These are phyloP conservation scores for Parazoanthus darwini DNA, from an alignment of 92 coral and sea anemone genomes.

Conservation along the genomic window DNA sequence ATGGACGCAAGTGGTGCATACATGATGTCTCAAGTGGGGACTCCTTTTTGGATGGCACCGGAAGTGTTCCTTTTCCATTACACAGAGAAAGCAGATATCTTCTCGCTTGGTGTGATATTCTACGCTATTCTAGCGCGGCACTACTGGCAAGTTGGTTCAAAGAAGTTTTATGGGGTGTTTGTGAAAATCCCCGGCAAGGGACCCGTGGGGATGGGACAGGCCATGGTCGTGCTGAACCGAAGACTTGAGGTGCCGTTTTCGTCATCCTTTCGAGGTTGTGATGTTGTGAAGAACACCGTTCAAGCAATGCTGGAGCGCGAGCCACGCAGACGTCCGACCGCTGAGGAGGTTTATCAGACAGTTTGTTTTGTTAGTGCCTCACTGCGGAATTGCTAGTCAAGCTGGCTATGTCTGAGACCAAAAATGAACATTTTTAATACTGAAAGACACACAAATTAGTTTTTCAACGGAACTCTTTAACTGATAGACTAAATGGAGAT, in stretches of 20 bases:
- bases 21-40: conserved; percentile 43
- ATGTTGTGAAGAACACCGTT: not conserved
- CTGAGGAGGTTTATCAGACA: conserved; percentile 7
- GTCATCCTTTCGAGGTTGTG: conserved; percentile 31
- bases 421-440: too few relatives aligned
- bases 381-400: not conserved
- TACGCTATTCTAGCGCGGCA: conserved; percentile 54
- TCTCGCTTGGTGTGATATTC: conserved; percentile 55
- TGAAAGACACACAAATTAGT: too few relatives aligned
- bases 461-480: too few relatives aligned
- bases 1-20: conserved; percentile 16
- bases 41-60: conserved; percentile 46
- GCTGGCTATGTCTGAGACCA: not conserved
- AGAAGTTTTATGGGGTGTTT: conserved; percentile 50
- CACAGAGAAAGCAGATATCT: conserved; percentile 50
- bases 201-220: conserved; percentile 35
- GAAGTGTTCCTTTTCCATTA: conserved; percentile 33
- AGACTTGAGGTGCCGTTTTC: conserved; percentile 39
- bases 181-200: conserved; percentile 23
- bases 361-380: not conserved
- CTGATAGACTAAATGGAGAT: too few relatives aligned
- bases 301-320: conserved; percentile 26
- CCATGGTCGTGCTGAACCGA: not conserved
- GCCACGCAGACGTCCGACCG: conserved; percentile 4
- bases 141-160: conserved; percentile 1